These are phyloP conservation scores for Athene noctua DNA, from an alignment of 2,113 vertebrate species.

Conservation along the genomic window DNA sequence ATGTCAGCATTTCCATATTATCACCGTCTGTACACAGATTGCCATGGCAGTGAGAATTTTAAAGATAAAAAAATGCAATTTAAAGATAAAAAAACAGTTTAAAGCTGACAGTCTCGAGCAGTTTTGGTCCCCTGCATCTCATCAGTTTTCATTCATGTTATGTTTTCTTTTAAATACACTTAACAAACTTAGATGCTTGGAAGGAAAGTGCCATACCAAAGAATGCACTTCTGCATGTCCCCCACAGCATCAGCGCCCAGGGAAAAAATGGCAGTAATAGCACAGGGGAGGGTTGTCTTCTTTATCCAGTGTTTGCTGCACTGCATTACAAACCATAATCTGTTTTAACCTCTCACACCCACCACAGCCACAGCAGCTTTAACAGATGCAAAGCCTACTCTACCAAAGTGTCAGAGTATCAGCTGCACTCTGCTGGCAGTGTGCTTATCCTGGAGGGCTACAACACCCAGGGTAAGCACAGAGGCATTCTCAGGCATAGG, in stretches of 20 bases:
- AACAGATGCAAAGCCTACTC: neutral
- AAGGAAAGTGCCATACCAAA: neutral
- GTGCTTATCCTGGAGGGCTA: neutral
- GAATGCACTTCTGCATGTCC: neutral
- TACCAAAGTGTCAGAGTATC: neutral
- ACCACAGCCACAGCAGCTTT: neutral
- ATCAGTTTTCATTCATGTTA: neutral
- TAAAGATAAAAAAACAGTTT: constrained; percentile 39
- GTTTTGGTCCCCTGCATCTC: neutral
- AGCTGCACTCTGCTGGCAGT: neutral
- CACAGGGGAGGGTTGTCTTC: neutral
- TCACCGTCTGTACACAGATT: constrained; percentile 4
- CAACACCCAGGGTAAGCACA: neutral
- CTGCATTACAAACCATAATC: neutral
- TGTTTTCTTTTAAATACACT: constrained; percentile 9
- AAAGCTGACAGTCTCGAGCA: neutral
- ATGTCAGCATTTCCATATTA: constrained; percentile 55
- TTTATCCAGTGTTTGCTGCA: neutral
- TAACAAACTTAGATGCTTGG: neutral
- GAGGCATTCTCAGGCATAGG: neutral
- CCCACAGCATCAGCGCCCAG: neutral
- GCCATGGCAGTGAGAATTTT: neutral
- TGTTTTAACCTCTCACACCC: neutral
- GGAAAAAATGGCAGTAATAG: neutral
- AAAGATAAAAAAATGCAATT: constrained; percentile 16